Base-by-base conservation (phyloP, 2,888 invertebrate genomes). In the Cecidostiba fungosa region DNA sequence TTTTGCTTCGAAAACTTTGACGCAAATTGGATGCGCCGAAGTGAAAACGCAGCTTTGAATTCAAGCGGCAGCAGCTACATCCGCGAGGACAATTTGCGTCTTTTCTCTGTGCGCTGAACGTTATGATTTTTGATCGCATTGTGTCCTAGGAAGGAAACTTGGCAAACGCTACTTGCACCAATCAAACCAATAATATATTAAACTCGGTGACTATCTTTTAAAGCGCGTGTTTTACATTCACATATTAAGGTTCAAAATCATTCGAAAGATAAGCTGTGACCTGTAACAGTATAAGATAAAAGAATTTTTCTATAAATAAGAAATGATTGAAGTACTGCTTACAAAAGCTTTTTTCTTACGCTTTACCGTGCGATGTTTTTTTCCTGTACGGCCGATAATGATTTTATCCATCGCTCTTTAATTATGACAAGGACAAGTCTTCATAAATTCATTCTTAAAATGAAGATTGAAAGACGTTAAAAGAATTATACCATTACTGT, bases 61-160 rank as follows among this genome's bases (percentile, higher is more conserved):
- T 23, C 19, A 32, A 14, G 32, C n/a, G 19, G 23, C 47, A 26
- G 29, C 5, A 39, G 54, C 79, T 32, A 43, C 39, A 54, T 62
- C 66, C 77, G 26, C 70, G 50, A 83, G 19, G 16, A 77, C 43
- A 77, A 77, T 83, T 77, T 72, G 83, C 70, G 59, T 83, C 83
- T 59, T 83, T 83, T 77, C 43, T 72, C 36, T n/a, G 36, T 36
- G 36, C 36, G 6, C 29, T 39, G 43, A 54, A 43, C 77, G 84
- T 29, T 80, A 80, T 84, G 84, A 79, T 84, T 79, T 79, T 84
- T 39, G 39, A 66, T 79, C 23, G n/a, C 50, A 39, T 84, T 80
- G 84, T 66, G 66, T 79, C 36, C 72, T 29, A 69, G 39, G 50
- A 66, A 66, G 8, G 50, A 50, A n/a, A 83, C 72, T 83, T 83